These are phyloP conservation scores for Meriones unguiculatus DNA, from an alignment of 2,113 vertebrate species.

Conservation along the genomic window DNA sequence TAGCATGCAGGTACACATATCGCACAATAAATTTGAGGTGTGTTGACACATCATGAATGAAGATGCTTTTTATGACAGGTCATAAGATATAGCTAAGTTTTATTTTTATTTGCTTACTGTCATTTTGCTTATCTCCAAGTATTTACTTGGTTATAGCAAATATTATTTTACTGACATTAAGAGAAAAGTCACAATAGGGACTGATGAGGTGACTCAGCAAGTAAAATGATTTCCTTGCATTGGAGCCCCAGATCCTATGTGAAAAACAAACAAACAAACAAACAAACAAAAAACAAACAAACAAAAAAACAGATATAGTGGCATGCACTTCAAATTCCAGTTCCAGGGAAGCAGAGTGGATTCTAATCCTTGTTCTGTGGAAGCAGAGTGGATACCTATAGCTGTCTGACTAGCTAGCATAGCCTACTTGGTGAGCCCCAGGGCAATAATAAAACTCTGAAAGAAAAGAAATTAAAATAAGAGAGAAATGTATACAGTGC, in stretches of 20 bases:
- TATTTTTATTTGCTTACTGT: not conserved
- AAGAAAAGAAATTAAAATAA: not conserved
- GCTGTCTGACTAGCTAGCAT: accelerated
- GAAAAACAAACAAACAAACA: no score
- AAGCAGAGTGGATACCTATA: not conserved
- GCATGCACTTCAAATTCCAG: not conserved
- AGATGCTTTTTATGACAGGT: not conserved
- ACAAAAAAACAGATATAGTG: no score
- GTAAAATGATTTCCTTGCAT: not conserved
- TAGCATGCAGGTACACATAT: no score
- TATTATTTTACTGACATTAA: not conserved
- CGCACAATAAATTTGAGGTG: no score
- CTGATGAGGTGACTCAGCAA: no score
- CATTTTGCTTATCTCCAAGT: not conserved
- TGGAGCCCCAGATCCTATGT: not conserved
- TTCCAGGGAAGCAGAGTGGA: not conserved
- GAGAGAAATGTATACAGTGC: not conserved
- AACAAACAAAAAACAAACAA: no score
- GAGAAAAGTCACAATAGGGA: not conserved
- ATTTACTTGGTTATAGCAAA: not conserved
- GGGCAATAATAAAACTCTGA: not conserved
- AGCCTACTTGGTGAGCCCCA: not conserved
- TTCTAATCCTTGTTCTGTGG: not conserved
- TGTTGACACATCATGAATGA: not conserved
- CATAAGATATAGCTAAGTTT: not conserved